Conservation (phyloP, 1,140 invertebrate genomes). For the Nebria ingens region DNA sequence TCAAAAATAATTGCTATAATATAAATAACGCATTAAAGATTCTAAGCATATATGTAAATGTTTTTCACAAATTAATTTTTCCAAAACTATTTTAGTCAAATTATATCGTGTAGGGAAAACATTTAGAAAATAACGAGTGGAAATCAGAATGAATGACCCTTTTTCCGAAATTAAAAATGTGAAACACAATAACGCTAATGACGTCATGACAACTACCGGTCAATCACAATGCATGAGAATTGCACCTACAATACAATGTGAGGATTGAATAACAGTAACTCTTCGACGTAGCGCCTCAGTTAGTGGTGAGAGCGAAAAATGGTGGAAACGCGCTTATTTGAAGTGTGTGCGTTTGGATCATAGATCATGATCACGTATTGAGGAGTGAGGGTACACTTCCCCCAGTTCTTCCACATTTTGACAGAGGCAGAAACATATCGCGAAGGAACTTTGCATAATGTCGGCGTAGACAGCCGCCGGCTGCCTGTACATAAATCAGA, state of each 20-base stretch:
- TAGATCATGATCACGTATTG: neutral
- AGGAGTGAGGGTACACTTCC: neutral
- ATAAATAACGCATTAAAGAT: too few species aligned
- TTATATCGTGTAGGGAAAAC: too few species aligned
- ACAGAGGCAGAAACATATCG: slow-evolving; percentile 29
- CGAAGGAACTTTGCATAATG: slow-evolving; percentile 33
- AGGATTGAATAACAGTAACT: neutral
- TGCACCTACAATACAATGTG: too few species aligned
- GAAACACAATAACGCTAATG: neutral
- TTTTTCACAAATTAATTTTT: too few species aligned
- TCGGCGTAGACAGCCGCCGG: slow-evolving; percentile 30
- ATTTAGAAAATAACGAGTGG: too few species aligned
- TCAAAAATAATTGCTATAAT: too few species aligned
- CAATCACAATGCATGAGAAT: too few species aligned
- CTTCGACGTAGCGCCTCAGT: too few species aligned
- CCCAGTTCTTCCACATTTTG: neutral
- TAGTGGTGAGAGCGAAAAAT: too few species aligned
- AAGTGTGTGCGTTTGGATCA: neutral
- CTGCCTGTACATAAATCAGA: slow-evolving; percentile 30
- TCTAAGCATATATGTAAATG: too few species aligned
- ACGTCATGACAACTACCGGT: neutral
- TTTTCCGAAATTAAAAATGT: neutral
- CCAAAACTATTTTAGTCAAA: too few species aligned
- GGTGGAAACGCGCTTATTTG: too few species aligned
- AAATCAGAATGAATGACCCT: neutral